phyloP scores from a whole-genome alignment of 2,888 invertebrate genomes.

The Troides aeacus region DNA sequence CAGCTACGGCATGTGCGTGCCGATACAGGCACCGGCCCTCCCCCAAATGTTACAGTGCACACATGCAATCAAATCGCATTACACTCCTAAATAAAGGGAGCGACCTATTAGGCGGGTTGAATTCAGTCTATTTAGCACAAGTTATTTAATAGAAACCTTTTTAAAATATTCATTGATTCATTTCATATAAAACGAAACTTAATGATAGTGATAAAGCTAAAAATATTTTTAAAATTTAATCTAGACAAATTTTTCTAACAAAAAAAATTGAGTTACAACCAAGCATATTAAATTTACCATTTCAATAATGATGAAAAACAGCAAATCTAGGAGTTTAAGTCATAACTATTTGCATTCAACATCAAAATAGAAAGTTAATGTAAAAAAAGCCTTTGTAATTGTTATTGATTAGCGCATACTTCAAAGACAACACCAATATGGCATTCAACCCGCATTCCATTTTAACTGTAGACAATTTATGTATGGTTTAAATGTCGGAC shows the following conservation, averaged over 20 bases:
- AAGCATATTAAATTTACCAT: too few relatives aligned
- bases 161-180: too few relatives aligned
- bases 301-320: too few relatives aligned
- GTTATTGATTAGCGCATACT: slow-evolving; percentile 53
- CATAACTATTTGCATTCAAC: too few relatives aligned
- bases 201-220: too few relatives aligned
- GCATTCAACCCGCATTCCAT: slow-evolving; percentile 57
- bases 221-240: too few relatives aligned
- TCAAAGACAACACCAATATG: slow-evolving; percentile 41
- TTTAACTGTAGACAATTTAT: slow-evolving; percentile 30
- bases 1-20: slow-evolving; percentile 68
- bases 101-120: slow-evolving; percentile 22
- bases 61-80: slow-evolving; percentile 54
- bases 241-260: too few relatives aligned
- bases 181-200: too few relatives aligned
- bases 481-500: slow-evolving; percentile 17
- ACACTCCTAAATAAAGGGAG: slow-evolving; percentile 57
- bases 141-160: too few relatives aligned
- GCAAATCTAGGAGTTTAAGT: too few relatives aligned
- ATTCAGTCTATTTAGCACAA: slow-evolving; percentile 9
- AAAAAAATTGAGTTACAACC: too few relatives aligned
- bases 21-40: slow-evolving; percentile 60
- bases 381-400: slow-evolving; percentile 31
- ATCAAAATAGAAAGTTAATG: neutral
- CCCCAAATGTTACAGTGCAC: slow-evolving; percentile 43